phyloP scores from a whole-genome alignment of 2,797 vertebrate species.

The Odontamblyopus lacepedii region DNA sequence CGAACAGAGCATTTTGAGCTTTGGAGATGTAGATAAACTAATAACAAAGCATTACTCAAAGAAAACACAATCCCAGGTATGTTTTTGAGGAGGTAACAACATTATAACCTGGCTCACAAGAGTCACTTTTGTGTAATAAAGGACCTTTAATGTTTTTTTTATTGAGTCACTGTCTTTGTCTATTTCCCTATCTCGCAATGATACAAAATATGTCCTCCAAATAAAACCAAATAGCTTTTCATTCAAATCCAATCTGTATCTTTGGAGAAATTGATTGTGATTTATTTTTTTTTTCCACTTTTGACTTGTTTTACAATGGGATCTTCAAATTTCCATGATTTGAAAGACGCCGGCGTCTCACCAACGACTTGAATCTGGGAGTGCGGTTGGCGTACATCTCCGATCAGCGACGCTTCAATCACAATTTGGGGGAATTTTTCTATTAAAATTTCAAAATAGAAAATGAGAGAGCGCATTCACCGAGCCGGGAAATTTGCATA shows the following conservation, averaged over 20 bases:
- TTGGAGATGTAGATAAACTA: too few relatives aligned
- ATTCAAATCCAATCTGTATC: not conserved
- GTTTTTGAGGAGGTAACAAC: too few relatives aligned
- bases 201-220: too few relatives aligned
- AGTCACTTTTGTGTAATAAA: too few relatives aligned
- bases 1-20: too few relatives aligned
- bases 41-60: too few relatives aligned
- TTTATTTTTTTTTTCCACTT: not conserved
- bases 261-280: not conserved
- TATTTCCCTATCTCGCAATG: too few relatives aligned
- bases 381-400: not conserved
- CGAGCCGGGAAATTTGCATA: slow-evolving; percentile 28
- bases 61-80: too few relatives aligned
- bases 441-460: not conserved
- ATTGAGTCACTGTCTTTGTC: too few relatives aligned
- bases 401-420: not conserved
- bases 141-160: too few relatives aligned
- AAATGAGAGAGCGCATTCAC: not conserved
- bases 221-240: not conserved
- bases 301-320: not conserved
- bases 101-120: too few relatives aligned
- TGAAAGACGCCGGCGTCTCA: not conserved
- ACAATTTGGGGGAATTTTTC: not conserved
- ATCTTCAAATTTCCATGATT: not conserved
- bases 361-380: not conserved